Conservation (phyloP, 2,888 invertebrate species). For the Lampropteryx suffumata region DNA sequence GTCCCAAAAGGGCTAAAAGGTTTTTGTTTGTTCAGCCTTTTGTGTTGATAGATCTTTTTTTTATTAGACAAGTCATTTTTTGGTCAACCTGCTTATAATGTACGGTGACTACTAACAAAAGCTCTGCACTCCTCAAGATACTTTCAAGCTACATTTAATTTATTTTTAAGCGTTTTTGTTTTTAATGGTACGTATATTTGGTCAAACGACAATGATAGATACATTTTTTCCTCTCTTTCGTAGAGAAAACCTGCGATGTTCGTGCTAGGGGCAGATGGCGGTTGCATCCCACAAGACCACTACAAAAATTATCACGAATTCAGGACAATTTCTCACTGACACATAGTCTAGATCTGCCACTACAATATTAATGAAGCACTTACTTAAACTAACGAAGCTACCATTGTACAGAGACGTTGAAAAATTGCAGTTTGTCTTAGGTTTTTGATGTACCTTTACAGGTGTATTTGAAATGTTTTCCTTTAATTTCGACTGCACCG, state of each 20-base stretch:
- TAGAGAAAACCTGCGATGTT: too few relatives aligned
- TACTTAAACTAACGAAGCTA: constrained; percentile 39
- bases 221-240: too few relatives aligned
- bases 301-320: constrained; percentile 14
- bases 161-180: too few relatives aligned
- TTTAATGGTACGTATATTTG: too few relatives aligned
- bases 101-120: too few relatives aligned
- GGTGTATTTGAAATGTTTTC: constrained; percentile 36
- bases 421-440: constrained; percentile 46
- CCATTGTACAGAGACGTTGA: constrained; percentile 36
- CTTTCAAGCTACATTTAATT: too few relatives aligned
- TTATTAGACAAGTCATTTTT: not conserved
- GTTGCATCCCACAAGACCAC: not conserved
- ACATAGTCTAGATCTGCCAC: constrained; percentile 42
- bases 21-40: constrained; percentile 33
- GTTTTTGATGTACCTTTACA: constrained; percentile 46
- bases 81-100: not conserved
- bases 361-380: constrained; percentile 50
- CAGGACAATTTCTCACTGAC: constrained; percentile 38
- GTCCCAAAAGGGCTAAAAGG: constrained; percentile 34
- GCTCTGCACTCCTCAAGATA: too few relatives aligned
- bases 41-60: constrained; percentile 3
- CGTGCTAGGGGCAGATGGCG: too few relatives aligned
- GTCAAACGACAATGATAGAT: too few relatives aligned
- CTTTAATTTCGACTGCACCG: not conserved